phyloP scores from a whole-genome alignment of 2,888 invertebrate genomes.

The Barypeithes pellucidus region DNA sequence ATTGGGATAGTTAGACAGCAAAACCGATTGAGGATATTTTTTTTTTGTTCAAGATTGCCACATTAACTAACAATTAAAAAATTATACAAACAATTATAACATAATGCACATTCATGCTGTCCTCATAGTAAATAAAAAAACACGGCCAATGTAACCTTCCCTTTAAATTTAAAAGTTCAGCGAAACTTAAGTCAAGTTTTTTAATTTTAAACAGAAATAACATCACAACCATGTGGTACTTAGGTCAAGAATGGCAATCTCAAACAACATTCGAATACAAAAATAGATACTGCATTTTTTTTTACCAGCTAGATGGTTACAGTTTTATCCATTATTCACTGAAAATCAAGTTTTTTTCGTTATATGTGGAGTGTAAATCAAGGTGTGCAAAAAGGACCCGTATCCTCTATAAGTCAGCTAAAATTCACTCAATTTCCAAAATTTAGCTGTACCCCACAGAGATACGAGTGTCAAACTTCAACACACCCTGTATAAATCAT shows the following conservation, averaged over 20 bases:
- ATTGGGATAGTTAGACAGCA: constrained; percentile 15
- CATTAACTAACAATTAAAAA: no score
- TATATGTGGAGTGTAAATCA: not conserved
- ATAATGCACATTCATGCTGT: no score
- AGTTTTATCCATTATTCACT: constrained; percentile 30
- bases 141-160: no score
- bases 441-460: constrained; percentile 26
- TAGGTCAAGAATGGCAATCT: not conserved
- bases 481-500: constrained; percentile 16
- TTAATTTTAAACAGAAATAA: no score
- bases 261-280: constrained; percentile 9
- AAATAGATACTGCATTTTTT: constrained; percentile 8
- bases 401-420: constrained; percentile 9
- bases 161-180: no score
- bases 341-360: constrained; percentile 22
- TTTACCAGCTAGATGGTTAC: constrained; percentile 18
- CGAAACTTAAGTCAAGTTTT: no score
- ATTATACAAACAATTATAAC: no score
- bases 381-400: not conserved
- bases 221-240: no score
- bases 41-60: constrained; percentile 10
- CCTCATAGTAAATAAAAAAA: no score
- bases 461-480: not conserved
- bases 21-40: constrained; percentile 34
- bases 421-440: constrained; percentile 31